Evolutionary conservation across 2,888 invertebrate species (phyloP).

Genomic region (Lithosia quadra): DNA sequence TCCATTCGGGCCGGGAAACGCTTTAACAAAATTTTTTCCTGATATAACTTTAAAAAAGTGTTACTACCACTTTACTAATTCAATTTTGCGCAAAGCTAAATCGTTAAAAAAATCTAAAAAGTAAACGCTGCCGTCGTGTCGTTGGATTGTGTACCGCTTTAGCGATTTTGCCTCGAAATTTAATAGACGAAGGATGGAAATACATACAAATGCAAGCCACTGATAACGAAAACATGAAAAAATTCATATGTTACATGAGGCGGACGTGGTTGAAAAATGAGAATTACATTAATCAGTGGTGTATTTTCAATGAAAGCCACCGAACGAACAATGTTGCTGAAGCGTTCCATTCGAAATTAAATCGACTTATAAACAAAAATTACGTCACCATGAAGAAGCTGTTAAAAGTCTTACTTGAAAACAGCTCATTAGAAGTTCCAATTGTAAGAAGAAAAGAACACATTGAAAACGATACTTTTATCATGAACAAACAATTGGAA

Average conservation of each 20-base stretch:
- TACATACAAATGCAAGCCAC: slow-evolving; percentile 19
- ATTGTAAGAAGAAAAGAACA: background rate
- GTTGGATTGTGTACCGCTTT: slow-evolving; percentile 1
- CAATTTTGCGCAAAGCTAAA: slow-evolving; percentile 6
- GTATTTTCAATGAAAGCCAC: slow-evolving; percentile 61
- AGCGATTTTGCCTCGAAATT: slow-evolving; percentile 46
- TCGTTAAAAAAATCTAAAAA: slow-evolving; percentile 4
- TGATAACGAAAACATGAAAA: slow-evolving; percentile 67
- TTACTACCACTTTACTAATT: background rate
- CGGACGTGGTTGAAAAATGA: slow-evolving; percentile 45
- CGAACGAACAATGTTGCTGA: background rate
- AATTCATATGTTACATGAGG: slow-evolving; percentile 65
- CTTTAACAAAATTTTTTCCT: background rate
- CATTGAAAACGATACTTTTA: slow-evolving; percentile 8
- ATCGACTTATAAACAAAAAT: slow-evolving; percentile 7
- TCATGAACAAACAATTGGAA: slow-evolving; percentile 10
- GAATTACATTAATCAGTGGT: slow-evolving; percentile 1
- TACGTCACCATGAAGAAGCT: slow-evolving; percentile 5
- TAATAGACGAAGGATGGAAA: slow-evolving; percentile 75
- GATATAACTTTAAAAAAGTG: slow-evolving; percentile 6
- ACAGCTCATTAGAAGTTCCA: slow-evolving; percentile 6
- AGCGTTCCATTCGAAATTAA: slow-evolving; percentile 2
- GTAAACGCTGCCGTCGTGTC: slow-evolving; percentile 6
- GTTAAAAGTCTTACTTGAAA: too few species aligned
- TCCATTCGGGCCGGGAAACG: slow-evolving; percentile 2